A percentile compares a stretch with the other conserved stretches of the same genome.
Conservation (phyloP, 2,113 vertebrate genomes). For the Silurus glanis region DNA sequence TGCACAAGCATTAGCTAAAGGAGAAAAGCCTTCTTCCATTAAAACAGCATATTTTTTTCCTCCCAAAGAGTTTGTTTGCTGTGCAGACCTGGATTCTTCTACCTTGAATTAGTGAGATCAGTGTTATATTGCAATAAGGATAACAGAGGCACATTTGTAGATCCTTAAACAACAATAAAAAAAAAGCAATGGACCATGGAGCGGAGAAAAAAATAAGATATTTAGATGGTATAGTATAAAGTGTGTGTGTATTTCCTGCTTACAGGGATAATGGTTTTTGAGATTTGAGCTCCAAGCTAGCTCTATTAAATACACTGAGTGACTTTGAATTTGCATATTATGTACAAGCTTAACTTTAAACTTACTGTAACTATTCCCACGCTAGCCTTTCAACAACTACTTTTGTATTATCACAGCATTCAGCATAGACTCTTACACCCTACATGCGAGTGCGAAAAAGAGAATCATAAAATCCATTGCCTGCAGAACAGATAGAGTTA, state of each 20-base stretch:
- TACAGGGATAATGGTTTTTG: background rate
- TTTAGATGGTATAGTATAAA: background rate
- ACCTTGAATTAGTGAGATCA: background rate
- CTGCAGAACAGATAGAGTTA: background rate
- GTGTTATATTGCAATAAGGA: slow-evolving; percentile 14
- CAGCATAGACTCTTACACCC: background rate
- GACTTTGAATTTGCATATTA: slow-evolving; percentile 9
- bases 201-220: background rate
- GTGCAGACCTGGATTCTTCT: background rate
- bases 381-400: background rate
- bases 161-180: slow-evolving; percentile 17
- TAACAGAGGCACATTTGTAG: slow-evolving; percentile 8
- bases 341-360: background rate
- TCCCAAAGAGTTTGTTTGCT: slow-evolving; percentile 23
- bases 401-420: background rate
- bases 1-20: slow-evolving; percentile 15
- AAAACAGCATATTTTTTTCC: background rate
- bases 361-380: background rate
- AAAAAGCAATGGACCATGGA: slow-evolving; percentile 14
- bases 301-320: background rate
- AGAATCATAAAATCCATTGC: background rate
- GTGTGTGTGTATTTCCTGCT: background rate
- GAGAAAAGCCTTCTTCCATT: slow-evolving; percentile 18
- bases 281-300: background rate
- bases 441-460: background rate